These are phyloP conservation scores for Rhinogobio ventralis DNA, from an alignment of 2,797 vertebrate genomes.

Conservation along the genomic window DNA sequence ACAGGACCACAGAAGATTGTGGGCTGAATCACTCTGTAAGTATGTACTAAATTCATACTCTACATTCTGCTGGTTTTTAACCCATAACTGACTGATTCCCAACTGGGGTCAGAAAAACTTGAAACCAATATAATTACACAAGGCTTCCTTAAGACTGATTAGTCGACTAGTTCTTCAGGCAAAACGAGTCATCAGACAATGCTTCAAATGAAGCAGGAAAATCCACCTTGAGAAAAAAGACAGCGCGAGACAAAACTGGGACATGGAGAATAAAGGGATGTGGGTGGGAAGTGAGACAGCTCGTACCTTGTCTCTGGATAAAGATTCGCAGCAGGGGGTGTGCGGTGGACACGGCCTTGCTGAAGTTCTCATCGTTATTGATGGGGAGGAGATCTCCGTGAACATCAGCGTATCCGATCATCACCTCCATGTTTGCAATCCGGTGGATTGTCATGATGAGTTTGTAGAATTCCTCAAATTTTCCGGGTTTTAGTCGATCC, in stretches of 20 bases:
- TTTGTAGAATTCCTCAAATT: conserved; percentile 98
- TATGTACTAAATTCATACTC: neutral
- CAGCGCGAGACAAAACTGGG: neutral
- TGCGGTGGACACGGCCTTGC: conserved; percentile 94
- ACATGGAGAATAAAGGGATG: conserved; percentile 27
- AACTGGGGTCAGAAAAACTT: neutral
- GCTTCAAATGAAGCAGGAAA: conserved; percentile 23
- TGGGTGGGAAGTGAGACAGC: conserved; percentile 18
- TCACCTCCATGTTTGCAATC: conserved; percentile 92
- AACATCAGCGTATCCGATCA: conserved; percentile 95
- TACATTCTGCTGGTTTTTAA: conserved; percentile 29
- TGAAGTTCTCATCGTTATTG: conserved; percentile 98
- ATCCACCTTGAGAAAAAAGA: conserved; percentile 24
- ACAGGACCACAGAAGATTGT: conserved; percentile 24
- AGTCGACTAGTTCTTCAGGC: neutral
- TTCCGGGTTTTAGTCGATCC: conserved; percentile 92
- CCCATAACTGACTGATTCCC: neutral
- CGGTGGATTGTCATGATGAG: conserved; percentile 94
- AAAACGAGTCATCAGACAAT: conserved; percentile 25
- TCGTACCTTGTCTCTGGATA: conserved; percentile 94
- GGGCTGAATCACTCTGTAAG: conserved; percentile 12
- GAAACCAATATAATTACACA: neutral
- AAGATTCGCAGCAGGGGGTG: conserved; percentile 94
- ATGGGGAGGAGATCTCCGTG: conserved; percentile 97
- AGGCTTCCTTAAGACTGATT: neutral